Percentiles rank a stretch among this genome's conserved stretches.
Evolutionary conservation across 2,113 vertebrate species (phyloP).

Genomic region (Eudyptes chrysolophus): DNA sequence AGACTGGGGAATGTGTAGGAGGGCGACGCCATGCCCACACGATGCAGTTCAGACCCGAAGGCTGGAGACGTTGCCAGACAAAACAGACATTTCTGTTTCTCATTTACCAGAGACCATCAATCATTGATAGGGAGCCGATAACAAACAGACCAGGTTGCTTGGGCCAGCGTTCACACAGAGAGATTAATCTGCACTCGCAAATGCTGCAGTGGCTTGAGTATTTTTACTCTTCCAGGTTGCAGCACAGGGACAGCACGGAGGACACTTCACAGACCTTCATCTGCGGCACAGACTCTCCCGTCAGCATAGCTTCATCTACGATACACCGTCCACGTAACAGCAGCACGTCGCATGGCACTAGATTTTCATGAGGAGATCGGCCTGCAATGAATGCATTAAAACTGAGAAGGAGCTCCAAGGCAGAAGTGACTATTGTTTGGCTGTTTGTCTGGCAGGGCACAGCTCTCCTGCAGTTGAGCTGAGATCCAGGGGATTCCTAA

Average conservation of each 20-base stretch:
- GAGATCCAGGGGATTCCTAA: not conserved
- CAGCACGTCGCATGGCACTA: constrained; percentile 93
- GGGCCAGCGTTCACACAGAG: not conserved
- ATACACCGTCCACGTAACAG: constrained; percentile 91
- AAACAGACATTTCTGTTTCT: not conserved
- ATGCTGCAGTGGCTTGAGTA: fast-evolving
- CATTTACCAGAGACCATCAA: not conserved
- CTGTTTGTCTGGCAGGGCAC: not conserved
- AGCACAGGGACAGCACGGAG: too few relatives aligned
- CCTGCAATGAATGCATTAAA: constrained; percentile 64
- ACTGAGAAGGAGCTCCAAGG: not conserved
- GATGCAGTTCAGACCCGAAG: not conserved
- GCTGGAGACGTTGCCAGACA: not conserved
- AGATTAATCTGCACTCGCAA: not conserved
- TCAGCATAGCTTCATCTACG: constrained; percentile 96
- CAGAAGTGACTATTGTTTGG: not conserved
- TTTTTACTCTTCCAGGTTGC: not conserved
- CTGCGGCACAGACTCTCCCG: constrained; percentile 94
- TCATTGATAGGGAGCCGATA: not conserved
- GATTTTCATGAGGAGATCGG: constrained; percentile 91
- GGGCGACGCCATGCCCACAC: not conserved
- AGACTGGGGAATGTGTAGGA: not conserved
- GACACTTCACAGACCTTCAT: constrained; percentile 84
- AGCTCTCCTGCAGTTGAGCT: not conserved
- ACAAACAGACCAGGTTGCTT: not conserved